Percentiles rank a stretch among this genome's conserved stretches.
Evolutionary conservation across 2,888 invertebrate genomes (phyloP).

Genomic region (Cerceris ruficornis): DNA sequence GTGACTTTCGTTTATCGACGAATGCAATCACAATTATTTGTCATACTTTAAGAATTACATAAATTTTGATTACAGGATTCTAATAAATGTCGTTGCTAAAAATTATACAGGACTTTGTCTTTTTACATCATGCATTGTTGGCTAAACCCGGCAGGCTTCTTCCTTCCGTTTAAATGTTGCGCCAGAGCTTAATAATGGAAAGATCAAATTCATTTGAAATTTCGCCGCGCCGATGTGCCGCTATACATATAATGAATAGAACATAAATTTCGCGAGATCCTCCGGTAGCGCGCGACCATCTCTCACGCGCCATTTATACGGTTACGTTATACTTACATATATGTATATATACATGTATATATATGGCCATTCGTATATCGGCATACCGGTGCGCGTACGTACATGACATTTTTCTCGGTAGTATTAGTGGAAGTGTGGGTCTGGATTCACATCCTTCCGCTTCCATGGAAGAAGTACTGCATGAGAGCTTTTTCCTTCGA

Average conservation of each 20-base stretch:
- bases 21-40: too few species aligned
- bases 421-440: not conserved
- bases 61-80: too few species aligned
- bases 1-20: too few species aligned
- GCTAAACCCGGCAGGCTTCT: not conserved
- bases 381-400: not conserved
- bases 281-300: conserved; percentile 16
- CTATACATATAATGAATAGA: conserved; percentile 13
- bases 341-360: not conserved
- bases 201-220: conserved; percentile 26
- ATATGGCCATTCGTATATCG: not conserved
- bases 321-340: not conserved
- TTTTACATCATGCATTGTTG: too few species aligned
- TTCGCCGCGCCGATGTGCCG: conserved; percentile 8
- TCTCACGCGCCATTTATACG: conserved; percentile 9
- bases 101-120: too few species aligned
- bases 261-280: conserved; percentile 16
- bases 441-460: conserved; percentile 26
- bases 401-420: conserved; percentile 6
- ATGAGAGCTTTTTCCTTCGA: conserved; percentile 8
- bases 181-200: not conserved
- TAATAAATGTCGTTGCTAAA: too few species aligned
- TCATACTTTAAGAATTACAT: too few species aligned
- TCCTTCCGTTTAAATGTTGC: not conserved
- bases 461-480: conserved; percentile 21